Percentiles rank a stretch among this genome's conserved stretches.
Conservation (phyloP, 2,113 vertebrate species). For the Numida meleagris region DNA sequence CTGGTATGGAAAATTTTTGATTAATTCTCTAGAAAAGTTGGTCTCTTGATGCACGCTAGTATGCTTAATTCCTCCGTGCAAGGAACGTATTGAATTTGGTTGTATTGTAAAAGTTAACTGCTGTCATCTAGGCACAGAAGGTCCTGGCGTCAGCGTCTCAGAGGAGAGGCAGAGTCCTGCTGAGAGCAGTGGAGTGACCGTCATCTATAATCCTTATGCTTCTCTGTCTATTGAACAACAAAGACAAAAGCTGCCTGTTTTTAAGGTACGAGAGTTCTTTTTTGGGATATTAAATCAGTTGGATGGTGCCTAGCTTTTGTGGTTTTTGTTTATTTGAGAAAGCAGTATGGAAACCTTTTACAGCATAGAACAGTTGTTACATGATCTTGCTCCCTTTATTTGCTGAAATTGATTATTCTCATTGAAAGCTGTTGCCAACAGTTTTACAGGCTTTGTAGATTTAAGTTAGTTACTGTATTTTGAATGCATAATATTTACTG, state of each 20-base stretch:
- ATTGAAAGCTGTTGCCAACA: neutral
- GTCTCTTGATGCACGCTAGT: neutral
- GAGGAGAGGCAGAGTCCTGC: constrained; percentile 92
- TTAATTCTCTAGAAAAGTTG: neutral
- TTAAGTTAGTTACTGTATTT: neutral
- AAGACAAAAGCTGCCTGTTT: constrained; percentile 95
- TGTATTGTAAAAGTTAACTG: neutral
- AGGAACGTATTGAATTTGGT: neutral
- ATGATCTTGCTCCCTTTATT: neutral
- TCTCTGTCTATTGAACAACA: constrained; percentile 96
- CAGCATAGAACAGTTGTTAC: neutral
- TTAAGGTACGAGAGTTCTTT: constrained; percentile 84
- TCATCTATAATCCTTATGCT: constrained; percentile 92
- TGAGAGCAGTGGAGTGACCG: constrained; percentile 84
- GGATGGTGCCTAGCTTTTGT: neutral
- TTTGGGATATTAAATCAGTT: neutral
- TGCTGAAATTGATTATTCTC: neutral
- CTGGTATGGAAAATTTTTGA: neutral
- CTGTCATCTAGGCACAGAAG: constrained; percentile 85
- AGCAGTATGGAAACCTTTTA: neutral
- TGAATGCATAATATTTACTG: neutral
- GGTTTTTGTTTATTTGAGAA: neutral
- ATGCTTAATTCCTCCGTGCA: fast-evolving
- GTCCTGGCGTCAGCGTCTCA: constrained; percentile 85
- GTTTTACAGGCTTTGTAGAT: neutral